phyloP scores from a whole-genome alignment of 1,140 invertebrate genomes.

The Drosophila suzukii region DNA sequence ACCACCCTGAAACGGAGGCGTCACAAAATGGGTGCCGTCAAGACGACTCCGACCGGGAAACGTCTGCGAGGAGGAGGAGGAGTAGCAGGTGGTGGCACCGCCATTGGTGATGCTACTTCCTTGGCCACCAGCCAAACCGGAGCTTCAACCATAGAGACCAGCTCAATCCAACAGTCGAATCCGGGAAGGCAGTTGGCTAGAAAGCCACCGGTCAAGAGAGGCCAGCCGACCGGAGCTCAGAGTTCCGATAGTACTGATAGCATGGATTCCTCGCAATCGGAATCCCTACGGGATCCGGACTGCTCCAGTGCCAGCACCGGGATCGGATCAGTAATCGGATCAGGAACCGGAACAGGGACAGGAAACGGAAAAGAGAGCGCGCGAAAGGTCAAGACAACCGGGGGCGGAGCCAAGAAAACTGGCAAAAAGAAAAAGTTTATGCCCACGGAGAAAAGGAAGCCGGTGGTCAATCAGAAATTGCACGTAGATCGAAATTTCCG shows the following conservation, averaged over 20 bases:
- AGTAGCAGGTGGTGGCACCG: neutral
- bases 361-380: neutral
- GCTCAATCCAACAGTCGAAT: neutral
- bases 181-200: neutral
- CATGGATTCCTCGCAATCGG: conserved; percentile 39
- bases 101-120: neutral
- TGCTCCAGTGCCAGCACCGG: conserved; percentile 1
- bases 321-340: neutral
- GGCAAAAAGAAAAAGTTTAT: conserved; percentile 54
- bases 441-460: conserved; percentile 53
- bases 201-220: conserved; percentile 3
- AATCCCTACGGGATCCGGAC: conserved; percentile 1
- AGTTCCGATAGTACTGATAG: conserved; percentile 48
- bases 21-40: conserved; percentile 46
- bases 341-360: too few species aligned
- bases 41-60: conserved; percentile 7
- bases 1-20: conserved; percentile 57
- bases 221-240: neutral
- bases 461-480: conserved; percentile 27
- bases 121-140: neutral
- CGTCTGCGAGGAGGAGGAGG: conserved; percentile 36
- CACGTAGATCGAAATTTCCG: conserved; percentile 70
- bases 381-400: neutral
- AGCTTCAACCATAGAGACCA: neutral
- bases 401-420: conserved; percentile 8